Conservation (phyloP, 2,797 vertebrate species). For the Argya squamiceps region DNA sequence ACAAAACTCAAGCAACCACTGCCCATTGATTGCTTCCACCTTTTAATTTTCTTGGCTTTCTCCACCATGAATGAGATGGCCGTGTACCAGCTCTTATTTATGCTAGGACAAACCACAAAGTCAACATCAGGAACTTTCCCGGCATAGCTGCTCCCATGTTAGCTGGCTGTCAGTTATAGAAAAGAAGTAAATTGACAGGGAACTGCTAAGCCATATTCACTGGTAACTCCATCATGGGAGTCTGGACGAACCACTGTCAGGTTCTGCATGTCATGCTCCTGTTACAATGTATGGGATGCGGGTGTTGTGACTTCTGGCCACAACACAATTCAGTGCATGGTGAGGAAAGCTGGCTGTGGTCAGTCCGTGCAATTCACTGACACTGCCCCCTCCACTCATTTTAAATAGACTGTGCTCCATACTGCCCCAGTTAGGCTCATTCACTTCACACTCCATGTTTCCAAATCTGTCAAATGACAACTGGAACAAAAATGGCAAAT, state of each 20-base stretch:
- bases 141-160: neutral
- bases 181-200: neutral
- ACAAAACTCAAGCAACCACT: neutral
- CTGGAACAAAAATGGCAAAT: neutral
- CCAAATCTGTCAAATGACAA: neutral
- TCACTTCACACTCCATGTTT: neutral
- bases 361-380: neutral
- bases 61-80: neutral
- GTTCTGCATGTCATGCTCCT: neutral
- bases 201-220: neutral
- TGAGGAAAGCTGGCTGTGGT: rapidly evolving
- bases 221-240: neutral
- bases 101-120: neutral
- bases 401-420: neutral
- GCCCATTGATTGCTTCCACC: neutral
- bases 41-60: neutral
- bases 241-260: neutral
- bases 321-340: rapidly evolving
- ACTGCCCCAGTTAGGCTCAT: neutral
- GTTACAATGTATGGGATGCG: rapidly evolving
- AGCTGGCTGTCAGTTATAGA: neutral
- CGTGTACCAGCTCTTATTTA: neutral
- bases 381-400: neutral
- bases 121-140: neutral
- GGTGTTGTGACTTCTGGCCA: neutral